These are phyloP conservation scores for Probosciger aterrimus DNA, from an alignment of 2,113 vertebrate genomes.

Conservation along the genomic window DNA sequence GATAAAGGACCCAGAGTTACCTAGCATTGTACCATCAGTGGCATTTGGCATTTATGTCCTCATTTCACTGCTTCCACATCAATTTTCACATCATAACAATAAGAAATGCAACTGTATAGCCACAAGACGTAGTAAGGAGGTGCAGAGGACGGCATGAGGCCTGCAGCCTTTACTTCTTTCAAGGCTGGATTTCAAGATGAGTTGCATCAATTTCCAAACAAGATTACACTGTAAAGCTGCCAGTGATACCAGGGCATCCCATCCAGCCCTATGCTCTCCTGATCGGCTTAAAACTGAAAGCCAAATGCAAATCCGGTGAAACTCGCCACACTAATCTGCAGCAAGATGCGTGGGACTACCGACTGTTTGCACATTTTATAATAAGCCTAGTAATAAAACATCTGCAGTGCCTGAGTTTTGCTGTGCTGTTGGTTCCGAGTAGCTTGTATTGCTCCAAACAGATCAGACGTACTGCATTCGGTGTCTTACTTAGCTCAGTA, in stretches of 20 bases:
- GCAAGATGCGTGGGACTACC: neutral
- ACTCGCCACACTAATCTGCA: neutral
- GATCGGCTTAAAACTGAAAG: neutral
- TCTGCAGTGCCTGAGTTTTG: neutral
- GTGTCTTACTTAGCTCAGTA: neutral
- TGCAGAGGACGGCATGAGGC: neutral
- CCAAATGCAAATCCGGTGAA: neutral
- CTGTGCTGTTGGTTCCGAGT: neutral
- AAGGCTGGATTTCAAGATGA: neutral
- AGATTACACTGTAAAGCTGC: conserved; percentile 16
- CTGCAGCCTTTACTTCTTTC: neutral
- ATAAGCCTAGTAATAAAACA: neutral
- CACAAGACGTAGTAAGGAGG: neutral
- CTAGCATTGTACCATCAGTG: neutral
- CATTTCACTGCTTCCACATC: neutral
- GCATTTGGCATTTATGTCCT: neutral
- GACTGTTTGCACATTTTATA: neutral
- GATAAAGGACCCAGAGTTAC: neutral
- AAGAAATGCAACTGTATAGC: neutral
- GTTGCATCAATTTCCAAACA: neutral
- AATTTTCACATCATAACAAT: neutral
- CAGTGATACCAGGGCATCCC: neutral
- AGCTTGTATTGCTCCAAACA: neutral
- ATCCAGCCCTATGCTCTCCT: neutral
- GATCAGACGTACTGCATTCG: accelerated